Percentiles rank a stretch among this genome's conserved stretches.
Conservation (phyloP, 2,888 invertebrate species). For the Spisula subtruncata region DNA sequence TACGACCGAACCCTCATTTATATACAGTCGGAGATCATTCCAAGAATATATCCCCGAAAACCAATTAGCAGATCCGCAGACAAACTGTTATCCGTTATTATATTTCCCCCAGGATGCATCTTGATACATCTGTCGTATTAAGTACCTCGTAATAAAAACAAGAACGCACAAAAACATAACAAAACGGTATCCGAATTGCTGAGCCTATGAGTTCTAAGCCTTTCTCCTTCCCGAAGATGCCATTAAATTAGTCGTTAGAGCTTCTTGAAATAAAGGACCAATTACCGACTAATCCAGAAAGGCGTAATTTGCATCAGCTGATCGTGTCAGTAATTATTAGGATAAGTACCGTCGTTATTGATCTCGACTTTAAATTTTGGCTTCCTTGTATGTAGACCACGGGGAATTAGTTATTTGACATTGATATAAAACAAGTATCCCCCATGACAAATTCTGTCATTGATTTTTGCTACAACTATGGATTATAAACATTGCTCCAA, state of each 20-base stretch:
- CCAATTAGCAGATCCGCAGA: slow-evolving; percentile 30
- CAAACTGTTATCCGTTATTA: slow-evolving; percentile 29
- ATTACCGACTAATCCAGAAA: slow-evolving; percentile 67
- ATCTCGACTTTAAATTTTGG: slow-evolving; percentile 48
- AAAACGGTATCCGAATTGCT: slow-evolving; percentile 33
- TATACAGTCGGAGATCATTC: not conserved
- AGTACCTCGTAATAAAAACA: slow-evolving; percentile 25
- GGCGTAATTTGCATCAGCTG: slow-evolving; percentile 61
- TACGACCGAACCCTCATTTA: not conserved
- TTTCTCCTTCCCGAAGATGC: slow-evolving; percentile 40
- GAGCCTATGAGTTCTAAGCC: not conserved
- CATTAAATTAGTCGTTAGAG: slow-evolving; percentile 50
- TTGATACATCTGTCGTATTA: slow-evolving; percentile 29
- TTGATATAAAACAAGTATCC: slow-evolving; percentile 65
- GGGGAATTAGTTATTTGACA: slow-evolving; percentile 53
- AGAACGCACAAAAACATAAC: slow-evolving; percentile 34
- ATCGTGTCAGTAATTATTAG: slow-evolving; percentile 66
- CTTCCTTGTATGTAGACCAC: slow-evolving; percentile 53
- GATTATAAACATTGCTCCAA: slow-evolving; percentile 56
- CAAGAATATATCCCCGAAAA: not conserved
- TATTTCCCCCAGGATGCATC: slow-evolving; percentile 39
- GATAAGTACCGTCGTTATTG: slow-evolving; percentile 67
- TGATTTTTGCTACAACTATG: slow-evolving; percentile 62
- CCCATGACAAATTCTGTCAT: slow-evolving; percentile 65
- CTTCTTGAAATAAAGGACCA: slow-evolving; percentile 54